These are phyloP conservation scores for Pogonophryne albipinna DNA, from an alignment of 2,797 vertebrate genomes.

Conservation along the genomic window DNA sequence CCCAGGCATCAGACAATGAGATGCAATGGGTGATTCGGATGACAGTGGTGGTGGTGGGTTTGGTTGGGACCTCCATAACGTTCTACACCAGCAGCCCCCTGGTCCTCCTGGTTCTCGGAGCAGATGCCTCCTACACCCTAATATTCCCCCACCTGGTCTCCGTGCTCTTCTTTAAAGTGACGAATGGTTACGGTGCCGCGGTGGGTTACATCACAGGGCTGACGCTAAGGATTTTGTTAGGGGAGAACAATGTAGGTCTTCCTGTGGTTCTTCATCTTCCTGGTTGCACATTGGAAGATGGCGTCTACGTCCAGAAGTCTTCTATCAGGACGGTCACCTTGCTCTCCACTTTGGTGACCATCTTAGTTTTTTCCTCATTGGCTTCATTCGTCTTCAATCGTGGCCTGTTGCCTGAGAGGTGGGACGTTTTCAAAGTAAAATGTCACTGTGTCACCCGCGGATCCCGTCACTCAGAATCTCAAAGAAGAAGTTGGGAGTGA, in stretches of 20 bases:
- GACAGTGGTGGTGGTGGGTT: constrained; percentile 77
- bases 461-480: constrained; percentile 5
- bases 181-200: constrained; percentile 76
- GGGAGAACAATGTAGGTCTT: constrained; percentile 70
- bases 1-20: constrained; percentile 81
- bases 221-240: constrained; percentile 53
- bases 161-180: constrained; percentile 76
- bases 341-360: constrained; percentile 71
- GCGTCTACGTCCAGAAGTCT: constrained; percentile 75
- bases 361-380: constrained; percentile 42
- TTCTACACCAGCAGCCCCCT: constrained; percentile 73
- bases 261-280: constrained; percentile 77
- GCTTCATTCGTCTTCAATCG: constrained; percentile 49
- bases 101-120: constrained; percentile 82
- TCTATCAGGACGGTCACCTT: constrained; percentile 82
- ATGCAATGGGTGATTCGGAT: constrained; percentile 80
- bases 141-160: constrained; percentile 85
- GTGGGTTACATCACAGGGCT: constrained; percentile 51
- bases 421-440: constrained; percentile 66
- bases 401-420: constrained; percentile 55
- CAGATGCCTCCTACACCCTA: constrained; percentile 81
- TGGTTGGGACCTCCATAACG: constrained; percentile 71
- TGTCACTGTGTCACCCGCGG: not conserved
- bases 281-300: constrained; percentile 64
- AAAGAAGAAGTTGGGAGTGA: constrained; percentile 16